phyloP scores from a whole-genome alignment of 1,140 invertebrate species.

The Hetaerina americana region DNA sequence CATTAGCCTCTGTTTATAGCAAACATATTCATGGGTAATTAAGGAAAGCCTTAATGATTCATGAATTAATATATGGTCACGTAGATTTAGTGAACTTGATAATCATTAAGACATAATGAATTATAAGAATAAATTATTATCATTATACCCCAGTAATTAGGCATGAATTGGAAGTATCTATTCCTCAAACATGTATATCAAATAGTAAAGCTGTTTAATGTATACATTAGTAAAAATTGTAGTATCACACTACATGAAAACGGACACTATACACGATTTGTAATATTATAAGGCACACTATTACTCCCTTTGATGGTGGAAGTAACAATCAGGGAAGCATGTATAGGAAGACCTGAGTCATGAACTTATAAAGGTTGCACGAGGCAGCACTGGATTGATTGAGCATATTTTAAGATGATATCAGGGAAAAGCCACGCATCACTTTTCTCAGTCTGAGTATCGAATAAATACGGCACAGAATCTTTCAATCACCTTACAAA shows the following conservation, averaged over 20 bases:
- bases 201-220: not conserved
- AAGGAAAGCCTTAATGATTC: no score
- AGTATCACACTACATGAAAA: not conserved
- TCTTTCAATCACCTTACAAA: no score
- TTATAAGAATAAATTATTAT: not conserved
- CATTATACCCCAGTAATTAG: no score
- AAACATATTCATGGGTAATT: no score
- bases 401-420: not conserved
- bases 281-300: not conserved
- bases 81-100: no score
- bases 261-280: not conserved
- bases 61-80: no score
- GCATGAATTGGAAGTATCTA: not conserved
- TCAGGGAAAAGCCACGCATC: no score
- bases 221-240: not conserved
- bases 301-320: not conserved
- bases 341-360: not conserved
- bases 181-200: not conserved
- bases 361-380: not conserved
- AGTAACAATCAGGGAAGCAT: not conserved
- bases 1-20: not conserved
- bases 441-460: no score
- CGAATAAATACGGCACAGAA: no score
- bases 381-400: not conserved
- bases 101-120: not conserved